A percentile compares a stretch with the other conserved stretches of the same genome.
These are phyloP conservation scores for Tachyglossus aculeatus DNA, from an alignment of 2,797 vertebrate species.

Conservation along the genomic window DNA sequence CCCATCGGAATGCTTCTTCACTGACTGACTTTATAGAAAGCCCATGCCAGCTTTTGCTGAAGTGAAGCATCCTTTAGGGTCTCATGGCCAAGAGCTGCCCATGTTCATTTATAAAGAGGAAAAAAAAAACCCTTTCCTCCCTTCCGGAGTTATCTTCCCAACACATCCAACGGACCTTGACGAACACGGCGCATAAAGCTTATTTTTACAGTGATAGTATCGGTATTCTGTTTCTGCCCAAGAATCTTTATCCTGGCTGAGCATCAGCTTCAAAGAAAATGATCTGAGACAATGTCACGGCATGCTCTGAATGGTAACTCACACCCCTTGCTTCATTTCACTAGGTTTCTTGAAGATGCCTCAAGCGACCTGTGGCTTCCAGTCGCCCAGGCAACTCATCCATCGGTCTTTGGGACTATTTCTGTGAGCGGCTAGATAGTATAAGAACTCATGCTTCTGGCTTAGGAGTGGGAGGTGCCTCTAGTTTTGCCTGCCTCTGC, in stretches of 20 bases:
- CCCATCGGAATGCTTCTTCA: background rate
- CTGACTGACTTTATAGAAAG: background rate
- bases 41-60: background rate
- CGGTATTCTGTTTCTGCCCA: background rate
- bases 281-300: slow-evolving; percentile 29
- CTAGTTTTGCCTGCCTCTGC: no score
- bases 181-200: background rate
- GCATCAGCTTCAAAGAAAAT: slow-evolving; percentile 20
- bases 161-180: slow-evolving; percentile 32
- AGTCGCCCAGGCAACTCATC: slow-evolving; percentile 8
- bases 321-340: slow-evolving; percentile 20
- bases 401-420: background rate
- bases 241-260: slow-evolving; percentile 5
- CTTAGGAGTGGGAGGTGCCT: no score
- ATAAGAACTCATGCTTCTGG: no score
- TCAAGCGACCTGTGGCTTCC: slow-evolving; percentile 3
- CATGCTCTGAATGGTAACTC: slow-evolving; percentile 11
- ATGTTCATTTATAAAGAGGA: background rate
- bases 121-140: background rate
- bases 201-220: slow-evolving; percentile 17
- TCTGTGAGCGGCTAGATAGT: no score
- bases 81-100: background rate
- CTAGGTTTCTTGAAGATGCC: slow-evolving; percentile 20
- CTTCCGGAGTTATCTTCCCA: slow-evolving; percentile 5
- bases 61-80: slow-evolving; percentile 6